Conservation (phyloP, 2,113 vertebrate genomes). For the Ceyx cyanopectus region DNA sequence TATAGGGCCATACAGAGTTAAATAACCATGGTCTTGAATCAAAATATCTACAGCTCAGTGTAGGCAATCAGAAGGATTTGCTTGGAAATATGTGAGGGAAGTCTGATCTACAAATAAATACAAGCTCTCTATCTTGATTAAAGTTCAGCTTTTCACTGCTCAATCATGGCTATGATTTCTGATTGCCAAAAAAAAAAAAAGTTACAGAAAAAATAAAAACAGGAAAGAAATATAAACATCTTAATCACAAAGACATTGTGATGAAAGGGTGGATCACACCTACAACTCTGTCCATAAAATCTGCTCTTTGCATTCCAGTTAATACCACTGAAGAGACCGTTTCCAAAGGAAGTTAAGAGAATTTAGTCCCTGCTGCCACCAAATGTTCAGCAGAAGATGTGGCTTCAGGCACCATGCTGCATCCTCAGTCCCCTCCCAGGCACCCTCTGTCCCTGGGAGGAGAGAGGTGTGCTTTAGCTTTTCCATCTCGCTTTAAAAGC, state of each 20-base stretch:
- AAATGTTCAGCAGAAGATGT: background rate
- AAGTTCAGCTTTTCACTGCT: background rate
- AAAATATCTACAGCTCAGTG: background rate
- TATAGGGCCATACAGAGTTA: background rate
- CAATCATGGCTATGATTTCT: background rate
- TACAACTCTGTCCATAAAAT: background rate
- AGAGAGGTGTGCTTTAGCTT: background rate
- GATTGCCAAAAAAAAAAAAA: background rate
- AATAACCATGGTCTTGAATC: fast-evolving
- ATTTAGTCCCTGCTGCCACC: constrained; percentile 9
- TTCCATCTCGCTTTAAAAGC: background rate
- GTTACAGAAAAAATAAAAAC: background rate
- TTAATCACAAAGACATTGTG: background rate
- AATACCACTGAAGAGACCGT: background rate
- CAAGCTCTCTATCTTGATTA: background rate
- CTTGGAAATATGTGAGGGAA: background rate
- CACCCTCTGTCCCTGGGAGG: fast-evolving
- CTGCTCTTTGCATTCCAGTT: background rate
- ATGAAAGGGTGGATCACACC: background rate
- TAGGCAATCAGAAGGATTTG: background rate
- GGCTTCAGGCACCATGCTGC: background rate
- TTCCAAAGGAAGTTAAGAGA: constrained; percentile 4
- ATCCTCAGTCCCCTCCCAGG: background rate
- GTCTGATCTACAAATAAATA: background rate
- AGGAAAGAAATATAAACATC: background rate